Evolutionary conservation across 1,140 invertebrate species (phyloP).

Genomic region (Megalonaias nervosa): DNA sequence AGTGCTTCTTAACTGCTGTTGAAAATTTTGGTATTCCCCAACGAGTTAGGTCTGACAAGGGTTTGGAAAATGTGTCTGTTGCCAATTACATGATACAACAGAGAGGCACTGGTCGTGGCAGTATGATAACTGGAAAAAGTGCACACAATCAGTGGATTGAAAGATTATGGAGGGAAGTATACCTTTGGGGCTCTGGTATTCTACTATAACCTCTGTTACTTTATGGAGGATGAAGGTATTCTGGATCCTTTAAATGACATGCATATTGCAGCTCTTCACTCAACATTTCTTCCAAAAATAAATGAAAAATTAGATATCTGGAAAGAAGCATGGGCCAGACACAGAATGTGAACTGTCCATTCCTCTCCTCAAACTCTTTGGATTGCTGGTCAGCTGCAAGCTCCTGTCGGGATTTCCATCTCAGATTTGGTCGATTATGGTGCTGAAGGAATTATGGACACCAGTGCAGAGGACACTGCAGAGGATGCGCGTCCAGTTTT

Average conservation of each 20-base stretch:
- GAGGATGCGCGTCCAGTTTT: background rate
- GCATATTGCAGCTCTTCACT: constrained; percentile 24
- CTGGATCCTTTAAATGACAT: constrained; percentile 28
- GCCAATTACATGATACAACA: background rate
- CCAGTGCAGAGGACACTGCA: background rate
- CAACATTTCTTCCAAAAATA: constrained; percentile 28
- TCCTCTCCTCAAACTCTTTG: constrained; percentile 26
- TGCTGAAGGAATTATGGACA: background rate
- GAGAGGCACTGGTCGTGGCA: background rate
- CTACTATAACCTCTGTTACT: constrained; percentile 22
- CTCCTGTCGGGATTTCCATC: no score
- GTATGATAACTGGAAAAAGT: constrained; percentile 5
- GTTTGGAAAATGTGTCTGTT: constrained; percentile 15
- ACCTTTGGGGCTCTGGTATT: constrained; percentile 3
- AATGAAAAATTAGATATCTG: constrained; percentile 29
- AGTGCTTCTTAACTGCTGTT: constrained; percentile 5
- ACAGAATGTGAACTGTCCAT: constrained; percentile 36
- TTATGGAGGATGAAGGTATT: constrained; percentile 36
- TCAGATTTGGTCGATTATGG: constrained; percentile 3
- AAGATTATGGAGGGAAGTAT: constrained; percentile 26
- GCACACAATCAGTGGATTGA: constrained; percentile 5
- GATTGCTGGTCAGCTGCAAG: constrained; percentile 18
- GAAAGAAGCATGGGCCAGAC: constrained; percentile 33
- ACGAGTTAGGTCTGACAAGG: constrained; percentile 16
- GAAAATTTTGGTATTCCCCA: background rate